Percentiles rank a stretch among this genome's conserved stretches.
phyloP scores from a whole-genome alignment of 2,113 vertebrate species.

The Mus spicilegus region DNA sequence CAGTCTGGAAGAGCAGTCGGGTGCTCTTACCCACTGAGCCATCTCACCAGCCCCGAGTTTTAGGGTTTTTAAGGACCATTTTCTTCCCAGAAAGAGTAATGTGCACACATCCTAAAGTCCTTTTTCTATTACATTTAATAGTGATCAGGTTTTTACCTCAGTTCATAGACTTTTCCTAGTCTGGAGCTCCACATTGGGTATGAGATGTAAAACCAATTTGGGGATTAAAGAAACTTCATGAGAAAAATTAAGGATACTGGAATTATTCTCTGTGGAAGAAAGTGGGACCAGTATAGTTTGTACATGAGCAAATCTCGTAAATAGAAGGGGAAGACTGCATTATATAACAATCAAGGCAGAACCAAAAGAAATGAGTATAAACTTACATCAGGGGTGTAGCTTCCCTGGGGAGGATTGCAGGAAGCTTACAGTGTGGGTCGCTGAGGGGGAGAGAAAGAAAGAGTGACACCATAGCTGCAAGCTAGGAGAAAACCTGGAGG shows the following conservation, averaged over 20 bases:
- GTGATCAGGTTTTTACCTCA: slow-evolving; percentile 43
- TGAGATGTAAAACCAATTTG: slow-evolving; percentile 40
- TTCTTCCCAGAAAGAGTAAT: slow-evolving; percentile 34
- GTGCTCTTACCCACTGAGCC: too few species aligned
- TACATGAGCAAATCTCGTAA: background rate
- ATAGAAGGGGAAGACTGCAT: background rate
- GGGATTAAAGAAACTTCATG: background rate
- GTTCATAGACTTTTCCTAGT: slow-evolving; percentile 17
- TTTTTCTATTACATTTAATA: slow-evolving; percentile 26
- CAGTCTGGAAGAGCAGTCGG: too few species aligned
- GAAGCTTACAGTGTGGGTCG: background rate
- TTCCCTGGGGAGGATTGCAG: slow-evolving; percentile 38
- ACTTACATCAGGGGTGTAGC: slow-evolving; percentile 6
- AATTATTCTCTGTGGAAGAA: slow-evolving; percentile 17
- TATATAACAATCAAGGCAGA: slow-evolving; percentile 20
- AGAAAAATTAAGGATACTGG: slow-evolving; percentile 51
- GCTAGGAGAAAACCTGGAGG: background rate
- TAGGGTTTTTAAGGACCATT: slow-evolving; percentile 14
- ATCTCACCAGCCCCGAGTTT: background rate
- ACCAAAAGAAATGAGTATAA: slow-evolving; percentile 7
- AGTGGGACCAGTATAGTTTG: background rate
- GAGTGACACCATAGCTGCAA: background rate
- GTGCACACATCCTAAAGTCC: background rate
- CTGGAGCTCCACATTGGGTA: background rate
- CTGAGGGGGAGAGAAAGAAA: background rate